A percentile compares a stretch with the other conserved stretches of the same genome.
Evolutionary conservation across 2,888 invertebrate genomes (phyloP).

Genomic region (Drosophila kuntzei): DNA sequence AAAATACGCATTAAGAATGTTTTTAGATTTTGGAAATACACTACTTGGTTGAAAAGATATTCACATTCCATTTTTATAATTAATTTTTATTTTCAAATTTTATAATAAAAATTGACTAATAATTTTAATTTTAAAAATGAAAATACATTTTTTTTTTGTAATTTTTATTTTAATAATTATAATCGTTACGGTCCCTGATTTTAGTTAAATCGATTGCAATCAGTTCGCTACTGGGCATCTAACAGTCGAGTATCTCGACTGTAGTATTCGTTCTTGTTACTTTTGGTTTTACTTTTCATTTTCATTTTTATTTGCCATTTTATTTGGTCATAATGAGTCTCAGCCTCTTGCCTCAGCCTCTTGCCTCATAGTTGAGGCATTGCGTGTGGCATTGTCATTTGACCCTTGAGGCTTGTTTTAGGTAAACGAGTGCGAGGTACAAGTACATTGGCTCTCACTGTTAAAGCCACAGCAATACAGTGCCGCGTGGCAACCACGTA

Average conservation of each 20-base stretch:
- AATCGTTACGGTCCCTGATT: too few species aligned
- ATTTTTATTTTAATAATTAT: slow-evolving; percentile 12
- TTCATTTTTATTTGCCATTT: slow-evolving; percentile 43
- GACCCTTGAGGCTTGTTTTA: slow-evolving; percentile 45
- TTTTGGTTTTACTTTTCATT: slow-evolving; percentile 18
- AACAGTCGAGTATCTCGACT: background rate
- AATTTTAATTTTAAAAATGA: too few species aligned
- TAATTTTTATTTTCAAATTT: too few species aligned
- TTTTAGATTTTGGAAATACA: too few species aligned
- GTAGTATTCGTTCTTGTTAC: slow-evolving; percentile 3
- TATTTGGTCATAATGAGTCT: slow-evolving; percentile 56
- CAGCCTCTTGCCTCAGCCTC: slow-evolving; percentile 16
- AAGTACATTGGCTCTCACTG: slow-evolving; percentile 51
- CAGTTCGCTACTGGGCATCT: background rate
- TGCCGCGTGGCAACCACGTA: slow-evolving; percentile 60
- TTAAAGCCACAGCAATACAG: slow-evolving; percentile 27
- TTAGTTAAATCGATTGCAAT: too few species aligned
- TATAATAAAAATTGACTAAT: too few species aligned
- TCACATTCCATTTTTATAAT: too few species aligned
- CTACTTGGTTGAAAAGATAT: too few species aligned
- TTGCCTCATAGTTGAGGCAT: background rate
- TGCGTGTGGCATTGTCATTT: slow-evolving; percentile 63
- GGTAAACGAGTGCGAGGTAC: slow-evolving; percentile 41
- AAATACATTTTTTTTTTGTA: background rate
- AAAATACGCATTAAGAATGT: too few species aligned